phyloP scores from a whole-genome alignment of 2,797 vertebrate genomes.

The Lutjanus campechanus region DNA sequence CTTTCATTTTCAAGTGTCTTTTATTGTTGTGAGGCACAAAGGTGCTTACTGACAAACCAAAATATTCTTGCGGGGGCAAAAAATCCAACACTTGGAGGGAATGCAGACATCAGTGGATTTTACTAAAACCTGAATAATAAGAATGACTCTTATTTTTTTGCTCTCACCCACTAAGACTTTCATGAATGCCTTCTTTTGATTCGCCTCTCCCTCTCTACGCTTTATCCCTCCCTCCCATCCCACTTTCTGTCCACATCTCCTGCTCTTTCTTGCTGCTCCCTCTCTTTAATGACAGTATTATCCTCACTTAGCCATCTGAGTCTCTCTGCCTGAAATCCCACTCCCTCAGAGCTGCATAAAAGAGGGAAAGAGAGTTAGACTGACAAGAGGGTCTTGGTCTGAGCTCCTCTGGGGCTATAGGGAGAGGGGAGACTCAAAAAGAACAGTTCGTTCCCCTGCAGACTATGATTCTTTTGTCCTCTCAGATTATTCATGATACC shows the following conservation, averaged over 20 bases:
- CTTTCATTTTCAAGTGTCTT: conserved; percentile 35
- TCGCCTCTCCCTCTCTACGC: conserved; percentile 26
- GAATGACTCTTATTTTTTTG: not conserved
- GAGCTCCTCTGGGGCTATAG: conserved; percentile 34
- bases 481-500: conserved; percentile 2
- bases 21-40: conserved; percentile 35
- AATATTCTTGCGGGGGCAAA: conserved; percentile 43
- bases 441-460: conserved; percentile 4
- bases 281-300: conserved; percentile 74
- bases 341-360: conserved; percentile 51
- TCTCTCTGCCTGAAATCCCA: conserved; percentile 61
- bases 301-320: conserved; percentile 70
- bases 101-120: conserved; percentile 54
- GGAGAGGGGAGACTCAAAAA: conserved; percentile 17
- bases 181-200: conserved; percentile 61
- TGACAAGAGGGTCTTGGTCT: conserved; percentile 35
- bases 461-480: not conserved
- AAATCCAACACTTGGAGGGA: conserved; percentile 36
- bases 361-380: conserved; percentile 26
- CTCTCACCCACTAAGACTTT: conserved; percentile 48
- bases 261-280: conserved; percentile 38
- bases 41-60: conserved; percentile 28
- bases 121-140: conserved; percentile 47
- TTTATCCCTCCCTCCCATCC: conserved; percentile 49
- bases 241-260: conserved; percentile 47